Conservation (phyloP, 2,888 invertebrate species). For the Catocala fraxini region DNA sequence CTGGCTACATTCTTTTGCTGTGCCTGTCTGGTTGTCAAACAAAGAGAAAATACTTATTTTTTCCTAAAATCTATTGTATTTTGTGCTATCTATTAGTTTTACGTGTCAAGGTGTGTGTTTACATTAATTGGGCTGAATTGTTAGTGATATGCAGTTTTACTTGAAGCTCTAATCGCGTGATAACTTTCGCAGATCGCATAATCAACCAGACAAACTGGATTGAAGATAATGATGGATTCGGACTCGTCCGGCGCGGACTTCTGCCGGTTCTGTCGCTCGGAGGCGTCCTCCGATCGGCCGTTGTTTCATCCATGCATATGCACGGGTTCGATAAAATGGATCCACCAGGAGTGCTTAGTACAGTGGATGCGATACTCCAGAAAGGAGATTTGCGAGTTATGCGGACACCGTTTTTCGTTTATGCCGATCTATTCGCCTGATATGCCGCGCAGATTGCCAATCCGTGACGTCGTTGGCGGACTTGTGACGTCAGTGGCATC, state of each 20-base stretch:
- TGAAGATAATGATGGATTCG: slow-evolving; percentile 81
- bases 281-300: slow-evolving; percentile 96
- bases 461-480: slow-evolving; percentile 97
- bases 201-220: slow-evolving; percentile 80
- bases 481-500: slow-evolving; percentile 95
- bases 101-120: slow-evolving; percentile 58
- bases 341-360: slow-evolving; percentile 99
- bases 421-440: slow-evolving; percentile 99
- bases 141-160: slow-evolving; percentile 25
- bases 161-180: slow-evolving; percentile 41
- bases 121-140: slow-evolving; percentile 20
- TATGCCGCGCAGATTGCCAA: slow-evolving; percentile 98
- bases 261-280: slow-evolving; percentile 99
- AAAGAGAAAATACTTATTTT: slow-evolving; percentile 64
- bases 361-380: slow-evolving; percentile 99
- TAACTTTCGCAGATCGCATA: slow-evolving; percentile 73
- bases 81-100: slow-evolving; percentile 55
- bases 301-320: slow-evolving; percentile 99
- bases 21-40: slow-evolving; percentile 70
- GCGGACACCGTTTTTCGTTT: slow-evolving; percentile 98
- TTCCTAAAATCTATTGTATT: slow-evolving; percentile 64
- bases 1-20: slow-evolving; percentile 55
- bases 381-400: slow-evolving; percentile 99
- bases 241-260: slow-evolving; percentile 93
- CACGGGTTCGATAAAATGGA: slow-evolving; percentile 99